phyloP scores from a whole-genome alignment of 1,140 invertebrate genomes.

The Centruroides vittatus region DNA sequence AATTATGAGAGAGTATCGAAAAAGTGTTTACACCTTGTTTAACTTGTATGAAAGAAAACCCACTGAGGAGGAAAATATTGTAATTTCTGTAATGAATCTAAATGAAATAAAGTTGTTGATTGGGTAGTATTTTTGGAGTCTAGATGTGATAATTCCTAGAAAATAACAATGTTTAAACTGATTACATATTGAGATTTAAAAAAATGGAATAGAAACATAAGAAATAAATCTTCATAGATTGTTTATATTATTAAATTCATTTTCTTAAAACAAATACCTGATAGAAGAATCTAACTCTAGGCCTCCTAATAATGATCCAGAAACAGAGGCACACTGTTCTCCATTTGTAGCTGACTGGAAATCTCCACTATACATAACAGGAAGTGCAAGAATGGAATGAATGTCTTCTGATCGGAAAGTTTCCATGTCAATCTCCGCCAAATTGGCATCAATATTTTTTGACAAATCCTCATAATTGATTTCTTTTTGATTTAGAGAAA shows the following conservation, averaged over 20 bases:
- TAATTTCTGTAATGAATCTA: too few species aligned
- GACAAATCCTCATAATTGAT: slow-evolving; percentile 66
- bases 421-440: slow-evolving; percentile 89
- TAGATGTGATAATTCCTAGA: too few species aligned
- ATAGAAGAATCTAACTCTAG: slow-evolving; percentile 60
- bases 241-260: neutral
- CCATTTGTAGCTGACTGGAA: slow-evolving; percentile 44
- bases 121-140: too few species aligned
- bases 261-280: slow-evolving; percentile 21
- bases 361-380: slow-evolving; percentile 16
- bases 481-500: slow-evolving; percentile 22
- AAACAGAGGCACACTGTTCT: slow-evolving; percentile 65
- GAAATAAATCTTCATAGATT: too few species aligned
- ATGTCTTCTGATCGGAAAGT: slow-evolving; percentile 81
- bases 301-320: slow-evolving; percentile 61
- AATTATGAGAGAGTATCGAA: too few species aligned
- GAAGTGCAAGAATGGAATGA: slow-evolving; percentile 50
- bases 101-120: too few species aligned
- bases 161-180: too few species aligned
- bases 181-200: too few species aligned
- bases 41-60: too few species aligned
- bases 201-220: too few species aligned
- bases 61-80: too few species aligned
- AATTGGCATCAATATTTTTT: slow-evolving; percentile 74
- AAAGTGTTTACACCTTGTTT: too few species aligned